A percentile compares a stretch with the other conserved stretches of the same genome.
Conservation (phyloP, 2,797 vertebrate genomes). For the Channallabes apus region DNA sequence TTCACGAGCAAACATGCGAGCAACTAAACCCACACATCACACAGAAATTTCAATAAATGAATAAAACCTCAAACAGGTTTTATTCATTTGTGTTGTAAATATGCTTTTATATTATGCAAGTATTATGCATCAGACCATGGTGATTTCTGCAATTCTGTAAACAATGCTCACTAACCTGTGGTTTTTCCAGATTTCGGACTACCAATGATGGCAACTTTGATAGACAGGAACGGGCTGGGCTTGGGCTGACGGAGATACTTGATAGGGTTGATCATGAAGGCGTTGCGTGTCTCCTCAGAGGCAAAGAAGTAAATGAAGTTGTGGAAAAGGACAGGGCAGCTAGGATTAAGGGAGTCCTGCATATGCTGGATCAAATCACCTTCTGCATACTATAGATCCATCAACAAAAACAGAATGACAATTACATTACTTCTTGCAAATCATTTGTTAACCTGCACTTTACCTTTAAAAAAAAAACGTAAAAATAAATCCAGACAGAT, state of each 20-base stretch:
- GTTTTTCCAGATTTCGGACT: slow-evolving; percentile 96
- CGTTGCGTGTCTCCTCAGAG: slow-evolving; percentile 82
- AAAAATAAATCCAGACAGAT: too few relatives aligned
- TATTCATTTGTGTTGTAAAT: neutral
- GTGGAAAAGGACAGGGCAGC: slow-evolving; percentile 82
- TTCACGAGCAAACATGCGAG: slow-evolving; percentile 75
- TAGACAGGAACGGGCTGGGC: slow-evolving; percentile 76
- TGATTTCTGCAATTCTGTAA: neutral
- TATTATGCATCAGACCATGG: neutral
- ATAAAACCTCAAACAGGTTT: neutral
- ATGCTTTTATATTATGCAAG: neutral
- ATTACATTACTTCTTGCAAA: neutral
- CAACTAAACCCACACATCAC: slow-evolving; percentile 73
- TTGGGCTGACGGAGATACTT: slow-evolving; percentile 88
- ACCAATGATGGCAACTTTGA: slow-evolving; percentile 85
- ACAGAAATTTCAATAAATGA: slow-evolving; percentile 1
- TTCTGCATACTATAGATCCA: slow-evolving; percentile 74
- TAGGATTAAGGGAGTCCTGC: slow-evolving; percentile 67
- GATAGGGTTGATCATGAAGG: slow-evolving; percentile 88
- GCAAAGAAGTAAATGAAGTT: slow-evolving; percentile 91
- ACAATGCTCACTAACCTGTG: slow-evolving; percentile 73
- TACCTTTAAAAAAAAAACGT: neutral
- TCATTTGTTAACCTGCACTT: too few relatives aligned
- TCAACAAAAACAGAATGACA: neutral
- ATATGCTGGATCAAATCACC: slow-evolving; percentile 80